Conservation (phyloP, 2,113 vertebrate species). For the Sylvilagus bachmani region DNA sequence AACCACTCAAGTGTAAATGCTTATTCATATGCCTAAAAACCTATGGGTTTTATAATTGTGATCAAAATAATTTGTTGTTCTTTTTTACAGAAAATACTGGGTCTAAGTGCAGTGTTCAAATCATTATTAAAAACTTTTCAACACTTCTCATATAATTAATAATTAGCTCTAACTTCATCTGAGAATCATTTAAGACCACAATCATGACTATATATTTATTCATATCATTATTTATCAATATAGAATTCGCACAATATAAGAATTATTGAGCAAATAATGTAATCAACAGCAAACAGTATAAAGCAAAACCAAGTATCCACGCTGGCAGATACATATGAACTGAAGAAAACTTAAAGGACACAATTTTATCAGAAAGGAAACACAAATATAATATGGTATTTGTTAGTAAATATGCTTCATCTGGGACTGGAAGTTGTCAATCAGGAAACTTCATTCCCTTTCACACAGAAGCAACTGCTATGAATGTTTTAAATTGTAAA, state of each 20-base stretch:
- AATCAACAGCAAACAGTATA: not conserved
- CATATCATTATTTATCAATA: not conserved
- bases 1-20: not conserved
- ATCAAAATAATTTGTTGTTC: constrained; percentile 5
- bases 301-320: not conserved
- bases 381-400: not conserved
- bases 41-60: not conserved
- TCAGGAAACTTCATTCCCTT: constrained; percentile 1
- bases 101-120: not conserved
- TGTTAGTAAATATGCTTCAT: not conserved
- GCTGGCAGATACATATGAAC: not conserved
- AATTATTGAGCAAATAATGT: not conserved
- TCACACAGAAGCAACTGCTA: not conserved
- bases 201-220: constrained; percentile 31
- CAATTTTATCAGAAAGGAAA: not conserved
- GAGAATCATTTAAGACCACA: not conserved
- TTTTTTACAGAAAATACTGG: not conserved
- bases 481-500: constrained; percentile 19
- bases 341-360: not conserved
- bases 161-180: not conserved
- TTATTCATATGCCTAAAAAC: not conserved
- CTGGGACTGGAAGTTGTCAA: not conserved
- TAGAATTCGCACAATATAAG: not conserved
- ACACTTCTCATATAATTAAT: not conserved
- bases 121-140: not conserved